Base-by-base conservation (phyloP, 2,113 vertebrate species). In the Clarias batrachus region DNA sequence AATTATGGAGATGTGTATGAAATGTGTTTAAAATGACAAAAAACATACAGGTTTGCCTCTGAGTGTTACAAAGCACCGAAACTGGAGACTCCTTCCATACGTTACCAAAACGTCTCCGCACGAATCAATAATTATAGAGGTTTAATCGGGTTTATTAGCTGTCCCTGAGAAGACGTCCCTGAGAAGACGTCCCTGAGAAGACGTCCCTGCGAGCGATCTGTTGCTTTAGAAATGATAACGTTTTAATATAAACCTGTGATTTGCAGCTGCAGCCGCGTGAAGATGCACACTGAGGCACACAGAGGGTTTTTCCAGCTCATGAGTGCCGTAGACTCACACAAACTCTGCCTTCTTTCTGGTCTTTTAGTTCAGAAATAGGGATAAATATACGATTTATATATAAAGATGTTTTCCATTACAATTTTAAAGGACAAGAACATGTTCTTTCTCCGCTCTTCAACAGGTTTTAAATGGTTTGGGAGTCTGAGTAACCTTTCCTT, bases 381-480 rank as follows among this genome's bases (percentile, higher is more conserved):
- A 6, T 21, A 19, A 37, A 37, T 37, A 19, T 60, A 2, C 3
- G n/a, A 25, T 63, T 63, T n/a, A 5, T 23, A 74, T 48, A 74
- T 74, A 7, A 74, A 82, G 25, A 11, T 25, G 1, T 3, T 25
- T 63, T 63, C n/a, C 23, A 63, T n/a, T 23, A 63, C 1, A 13
- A 70, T 30, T 73, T 33, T 73, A 41, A 41, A 41, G 30, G n/a
- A 4, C 13, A n/a, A n/a, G 27, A 14, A 2, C 25, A 4, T 27
- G 14, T 66, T 71, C 0, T 71, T 70, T 74, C 10, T 83, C 66
- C 78, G 74, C 41, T 66, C n/a, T 14, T 19, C 80, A 11, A 17
- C 83, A 96, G 95, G 90, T 87, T 96, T 97, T 86, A 99, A 97
- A 91, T 96, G 96, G 90, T 94, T 99, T 0, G 97, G 97, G 23